phyloP scores from a whole-genome alignment of 2,113 vertebrate genomes.

The Cephalophus harveyi region DNA sequence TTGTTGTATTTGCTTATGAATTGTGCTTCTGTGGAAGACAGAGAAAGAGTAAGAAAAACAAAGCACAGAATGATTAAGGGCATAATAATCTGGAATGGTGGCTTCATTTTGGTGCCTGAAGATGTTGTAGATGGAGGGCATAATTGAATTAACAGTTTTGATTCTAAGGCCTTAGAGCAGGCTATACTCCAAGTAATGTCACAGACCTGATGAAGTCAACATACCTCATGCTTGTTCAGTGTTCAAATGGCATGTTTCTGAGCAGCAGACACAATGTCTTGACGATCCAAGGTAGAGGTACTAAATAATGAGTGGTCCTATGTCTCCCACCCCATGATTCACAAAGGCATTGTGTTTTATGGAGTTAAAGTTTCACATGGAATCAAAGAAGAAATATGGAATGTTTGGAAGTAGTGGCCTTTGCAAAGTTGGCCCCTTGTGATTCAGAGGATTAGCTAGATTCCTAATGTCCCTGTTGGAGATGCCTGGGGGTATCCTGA shows the following conservation, averaged over 20 bases:
- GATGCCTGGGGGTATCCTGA: neutral
- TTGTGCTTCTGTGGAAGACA: neutral
- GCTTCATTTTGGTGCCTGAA: neutral
- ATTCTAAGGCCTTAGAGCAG: neutral
- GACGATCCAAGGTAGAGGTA: neutral
- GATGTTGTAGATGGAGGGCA: neutral
- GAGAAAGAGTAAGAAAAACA: neutral
- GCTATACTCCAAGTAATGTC: neutral
- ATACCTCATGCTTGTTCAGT: neutral
- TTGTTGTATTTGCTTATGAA: neutral
- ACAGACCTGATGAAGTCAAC: neutral
- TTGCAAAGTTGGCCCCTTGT: neutral
- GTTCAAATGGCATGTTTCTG: neutral
- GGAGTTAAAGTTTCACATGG: neutral
- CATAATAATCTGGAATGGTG: neutral
- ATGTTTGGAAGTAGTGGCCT: neutral
- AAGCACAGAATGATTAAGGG: neutral
- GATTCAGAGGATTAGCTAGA: neutral
- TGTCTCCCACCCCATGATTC: neutral
- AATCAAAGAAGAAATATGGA: neutral
- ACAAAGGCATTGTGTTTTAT: neutral
- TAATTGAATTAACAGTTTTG: neutral
- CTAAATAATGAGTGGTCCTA: neutral
- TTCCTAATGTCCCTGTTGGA: neutral
- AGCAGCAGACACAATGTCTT: neutral